A percentile compares a stretch with the other conserved stretches of the same genome.
These are phyloP conservation scores for Onchidella celtica DNA, from an alignment of 2,888 invertebrate species.

Conservation along the genomic window DNA sequence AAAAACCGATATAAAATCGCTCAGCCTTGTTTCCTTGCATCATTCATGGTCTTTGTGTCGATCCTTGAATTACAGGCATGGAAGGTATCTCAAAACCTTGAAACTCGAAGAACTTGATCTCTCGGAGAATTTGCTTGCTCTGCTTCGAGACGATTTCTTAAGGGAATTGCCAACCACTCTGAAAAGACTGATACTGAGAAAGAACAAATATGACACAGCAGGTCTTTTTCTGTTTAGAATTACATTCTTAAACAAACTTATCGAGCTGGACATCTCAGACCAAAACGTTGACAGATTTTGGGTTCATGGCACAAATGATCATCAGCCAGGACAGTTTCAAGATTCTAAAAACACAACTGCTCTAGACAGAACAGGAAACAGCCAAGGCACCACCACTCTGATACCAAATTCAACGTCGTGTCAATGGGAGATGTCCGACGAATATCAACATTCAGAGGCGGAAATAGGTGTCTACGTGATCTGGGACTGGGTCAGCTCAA, in stretches of 20 bases:
- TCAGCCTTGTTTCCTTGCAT: neutral
- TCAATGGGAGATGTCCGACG: too few relatives aligned
- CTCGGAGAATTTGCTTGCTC: neutral
- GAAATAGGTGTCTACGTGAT: too few relatives aligned
- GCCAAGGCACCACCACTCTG: too few relatives aligned
- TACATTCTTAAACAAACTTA: neutral
- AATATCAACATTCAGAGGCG: too few relatives aligned
- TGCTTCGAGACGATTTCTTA: conserved; percentile 6
- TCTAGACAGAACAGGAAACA: too few relatives aligned
- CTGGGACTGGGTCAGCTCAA: too few relatives aligned
- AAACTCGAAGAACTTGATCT: neutral
- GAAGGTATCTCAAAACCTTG: neutral
- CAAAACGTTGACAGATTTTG: neutral
- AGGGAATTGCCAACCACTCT: neutral
- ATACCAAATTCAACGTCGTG: too few relatives aligned
- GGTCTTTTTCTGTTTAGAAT: neutral
- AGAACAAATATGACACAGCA: neutral
- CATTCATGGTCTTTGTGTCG: neutral
- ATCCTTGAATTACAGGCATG: neutral
- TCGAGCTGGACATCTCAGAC: neutral
- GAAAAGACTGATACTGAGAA: neutral
- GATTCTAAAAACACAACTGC: too few relatives aligned
- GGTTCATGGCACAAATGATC: too few relatives aligned
- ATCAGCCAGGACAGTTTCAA: too few relatives aligned
- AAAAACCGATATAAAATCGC: neutral